A percentile compares a stretch with the other conserved stretches of the same genome.
phyloP scores from a whole-genome alignment of 2,888 invertebrate species.

The Acanthosoma haemorrhoidale region DNA sequence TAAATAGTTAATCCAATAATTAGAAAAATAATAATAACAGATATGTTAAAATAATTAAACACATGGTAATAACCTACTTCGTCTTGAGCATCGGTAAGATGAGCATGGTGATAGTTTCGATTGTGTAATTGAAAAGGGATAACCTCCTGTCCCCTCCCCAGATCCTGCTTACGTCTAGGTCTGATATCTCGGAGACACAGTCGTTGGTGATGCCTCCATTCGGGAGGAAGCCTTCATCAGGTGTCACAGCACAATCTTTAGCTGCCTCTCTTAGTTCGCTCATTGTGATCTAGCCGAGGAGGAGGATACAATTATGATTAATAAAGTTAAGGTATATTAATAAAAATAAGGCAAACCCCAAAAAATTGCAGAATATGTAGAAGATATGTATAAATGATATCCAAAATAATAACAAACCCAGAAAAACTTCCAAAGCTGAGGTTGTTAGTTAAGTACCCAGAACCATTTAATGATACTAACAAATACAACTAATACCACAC shows the following conservation, averaged over 20 bases:
- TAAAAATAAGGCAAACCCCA: too few relatives aligned
- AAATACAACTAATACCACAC: too few relatives aligned
- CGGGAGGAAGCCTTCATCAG: constrained; percentile 42
- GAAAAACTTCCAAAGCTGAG: too few relatives aligned
- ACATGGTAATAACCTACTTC: constrained; percentile 58
- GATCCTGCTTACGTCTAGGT: constrained; percentile 47
- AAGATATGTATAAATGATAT: too few relatives aligned
- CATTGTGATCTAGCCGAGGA: constrained; percentile 63
- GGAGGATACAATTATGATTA: constrained; percentile 7
- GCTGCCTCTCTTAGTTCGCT: constrained; percentile 63
- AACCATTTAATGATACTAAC: too few relatives aligned
- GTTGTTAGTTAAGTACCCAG: too few relatives aligned
- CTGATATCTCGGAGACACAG: constrained; percentile 41
- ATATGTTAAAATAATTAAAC: not conserved
- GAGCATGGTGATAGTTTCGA: constrained; percentile 90
- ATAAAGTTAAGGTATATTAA: not conserved
- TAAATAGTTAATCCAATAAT: not conserved
- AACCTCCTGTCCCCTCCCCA: constrained; percentile 73
- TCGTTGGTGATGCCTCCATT: constrained; percentile 34
- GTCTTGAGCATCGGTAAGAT: constrained; percentile 93
- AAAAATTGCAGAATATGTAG: too few relatives aligned
- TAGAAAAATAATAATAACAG: not conserved
- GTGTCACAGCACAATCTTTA: constrained; percentile 37
- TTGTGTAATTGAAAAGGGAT: constrained; percentile 86
- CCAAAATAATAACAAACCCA: too few relatives aligned